Conservation (phyloP, 2,888 invertebrate species). For the Baronia brevicornis region DNA sequence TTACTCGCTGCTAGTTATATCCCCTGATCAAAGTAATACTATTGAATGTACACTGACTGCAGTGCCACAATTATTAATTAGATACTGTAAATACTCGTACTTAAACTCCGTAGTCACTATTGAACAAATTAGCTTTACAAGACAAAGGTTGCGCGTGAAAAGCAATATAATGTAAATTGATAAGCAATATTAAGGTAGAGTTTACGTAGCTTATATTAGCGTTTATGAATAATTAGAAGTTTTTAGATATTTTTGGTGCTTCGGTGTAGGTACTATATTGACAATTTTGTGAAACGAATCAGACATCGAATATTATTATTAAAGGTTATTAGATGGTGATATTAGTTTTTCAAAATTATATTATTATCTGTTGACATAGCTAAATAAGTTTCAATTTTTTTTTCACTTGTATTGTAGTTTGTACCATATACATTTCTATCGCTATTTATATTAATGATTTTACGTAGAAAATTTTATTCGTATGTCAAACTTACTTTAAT, state of each 20-base stretch:
- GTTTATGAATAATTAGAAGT: conserved; percentile 52
- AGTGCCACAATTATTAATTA: conserved; percentile 46
- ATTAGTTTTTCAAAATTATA: conserved; percentile 31
- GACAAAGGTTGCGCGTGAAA: conserved; percentile 59
- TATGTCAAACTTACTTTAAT: conserved; percentile 36
- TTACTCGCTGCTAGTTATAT: conserved; percentile 40
- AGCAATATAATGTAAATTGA: conserved; percentile 68
- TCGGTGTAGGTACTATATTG: conserved; percentile 49
- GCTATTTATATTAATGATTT: conserved; percentile 46
- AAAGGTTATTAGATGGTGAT: conserved; percentile 35
- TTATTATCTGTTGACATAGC: conserved; percentile 22
- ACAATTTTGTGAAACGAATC: conserved; percentile 45
- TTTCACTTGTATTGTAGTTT: too few relatives aligned
- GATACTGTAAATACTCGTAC: conserved; percentile 7
- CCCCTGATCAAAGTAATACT: conserved; percentile 43
- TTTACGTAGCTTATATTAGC: conserved; percentile 41
- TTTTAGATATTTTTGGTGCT: conserved; percentile 65
- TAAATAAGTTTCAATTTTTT: conserved; percentile 21
- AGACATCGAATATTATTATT: conserved; percentile 62
- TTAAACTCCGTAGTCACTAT: conserved; percentile 20
- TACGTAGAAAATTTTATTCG: conserved; percentile 42
- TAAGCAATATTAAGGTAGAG: conserved; percentile 67
- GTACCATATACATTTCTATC: too few relatives aligned
- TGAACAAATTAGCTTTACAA: conserved; percentile 40
- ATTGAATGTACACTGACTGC: conserved; percentile 48